Percentiles rank a stretch among this genome's conserved stretches.
Conservation (phyloP, 2,888 invertebrate genomes). For the Trichogramma evanescens region DNA sequence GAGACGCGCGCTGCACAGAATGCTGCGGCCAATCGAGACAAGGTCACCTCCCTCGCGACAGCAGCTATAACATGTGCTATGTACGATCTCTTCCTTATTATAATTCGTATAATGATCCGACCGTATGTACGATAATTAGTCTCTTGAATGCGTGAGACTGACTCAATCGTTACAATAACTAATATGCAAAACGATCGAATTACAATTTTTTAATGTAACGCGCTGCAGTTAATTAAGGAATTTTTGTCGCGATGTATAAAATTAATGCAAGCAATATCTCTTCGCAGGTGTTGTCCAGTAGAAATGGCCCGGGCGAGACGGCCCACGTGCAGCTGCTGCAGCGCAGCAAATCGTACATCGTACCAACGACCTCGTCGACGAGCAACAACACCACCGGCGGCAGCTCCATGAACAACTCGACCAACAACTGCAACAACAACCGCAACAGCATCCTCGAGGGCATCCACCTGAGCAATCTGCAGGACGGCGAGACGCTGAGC, state of each 20-base stretch:
- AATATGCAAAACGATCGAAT: no score
- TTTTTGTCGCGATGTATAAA: background rate
- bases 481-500: constrained; percentile 55
- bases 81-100: no score
- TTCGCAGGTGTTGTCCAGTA: constrained; percentile 36
- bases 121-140: no score
- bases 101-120: no score
- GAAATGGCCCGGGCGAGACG: constrained; percentile 28
- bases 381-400: background rate
- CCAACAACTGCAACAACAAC: constrained; percentile 1
- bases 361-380: background rate
- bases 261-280: background rate
- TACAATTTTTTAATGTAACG: no score
- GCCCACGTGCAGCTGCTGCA: constrained; percentile 23
- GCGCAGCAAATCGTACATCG: constrained; percentile 1
- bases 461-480: constrained; percentile 53
- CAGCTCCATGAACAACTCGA: background rate
- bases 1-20: no score
- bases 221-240: no score
- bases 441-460: constrained; percentile 38
- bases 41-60: no score
- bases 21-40: no score
- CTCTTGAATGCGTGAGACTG: no score
- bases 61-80: no score
- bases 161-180: no score